phyloP scores from a whole-genome alignment of 2,113 vertebrate species.

The Brachyhypopomus occidentalis region DNA sequence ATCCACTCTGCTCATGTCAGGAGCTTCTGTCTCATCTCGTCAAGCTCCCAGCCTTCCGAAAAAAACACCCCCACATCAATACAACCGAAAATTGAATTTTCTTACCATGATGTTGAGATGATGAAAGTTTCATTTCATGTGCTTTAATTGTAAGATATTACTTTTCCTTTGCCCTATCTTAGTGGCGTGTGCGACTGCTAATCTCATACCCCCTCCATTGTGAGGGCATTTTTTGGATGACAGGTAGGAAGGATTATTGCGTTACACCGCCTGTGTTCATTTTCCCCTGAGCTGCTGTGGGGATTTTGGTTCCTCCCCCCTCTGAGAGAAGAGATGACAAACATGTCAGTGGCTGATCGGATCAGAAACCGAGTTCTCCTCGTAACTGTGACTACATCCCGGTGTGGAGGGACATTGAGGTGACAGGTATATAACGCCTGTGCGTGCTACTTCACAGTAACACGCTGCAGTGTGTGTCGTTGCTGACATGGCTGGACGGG shows the following conservation, averaged over 20 bases:
- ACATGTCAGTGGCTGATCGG: conserved; percentile 14
- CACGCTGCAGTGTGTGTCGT: too few relatives aligned
- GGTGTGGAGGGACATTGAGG: not conserved
- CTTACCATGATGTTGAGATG: conserved; percentile 3
- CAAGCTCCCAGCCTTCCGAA: too few relatives aligned
- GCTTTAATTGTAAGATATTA: conserved; percentile 50
- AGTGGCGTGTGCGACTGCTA: conserved; percentile 1
- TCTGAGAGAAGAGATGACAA: conserved; percentile 7
- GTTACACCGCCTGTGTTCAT: conserved; percentile 32
- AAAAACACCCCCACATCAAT: conserved; percentile 15
- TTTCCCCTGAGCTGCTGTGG: conserved; percentile 20
- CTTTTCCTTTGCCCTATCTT: conserved; percentile 27
- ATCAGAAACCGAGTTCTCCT: conserved; percentile 30
- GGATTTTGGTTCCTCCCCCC: not conserved
- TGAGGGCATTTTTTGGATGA: conserved; percentile 40
- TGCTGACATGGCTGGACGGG: too few relatives aligned
- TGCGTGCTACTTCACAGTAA: not conserved
- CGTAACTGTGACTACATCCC: conserved; percentile 4
- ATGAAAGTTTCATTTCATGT: conserved; percentile 45
- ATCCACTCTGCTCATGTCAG: not conserved
- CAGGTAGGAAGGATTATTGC: conserved; percentile 50
- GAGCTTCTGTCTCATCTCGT: not conserved
- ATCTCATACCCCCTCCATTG: conserved; percentile 50
- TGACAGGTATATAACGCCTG: conserved; percentile 29
- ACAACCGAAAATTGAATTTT: not conserved